Conservation (phyloP, 2,888 invertebrate species). For the Vesta saturnalis region DNA sequence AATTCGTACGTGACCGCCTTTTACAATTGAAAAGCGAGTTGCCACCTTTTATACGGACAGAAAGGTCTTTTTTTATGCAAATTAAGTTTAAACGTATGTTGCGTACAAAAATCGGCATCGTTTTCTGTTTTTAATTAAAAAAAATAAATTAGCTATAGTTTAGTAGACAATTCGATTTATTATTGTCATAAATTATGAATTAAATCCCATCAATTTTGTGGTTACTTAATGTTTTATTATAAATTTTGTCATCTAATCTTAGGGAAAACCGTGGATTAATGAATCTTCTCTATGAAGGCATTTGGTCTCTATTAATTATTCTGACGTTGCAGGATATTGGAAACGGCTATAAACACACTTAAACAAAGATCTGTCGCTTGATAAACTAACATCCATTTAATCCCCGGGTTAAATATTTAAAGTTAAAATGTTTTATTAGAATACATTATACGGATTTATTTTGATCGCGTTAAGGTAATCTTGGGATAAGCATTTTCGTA, state of each 20-base stretch:
- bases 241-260: slow-evolving; percentile 16
- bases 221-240: neutral
- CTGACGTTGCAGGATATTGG: slow-evolving; percentile 17
- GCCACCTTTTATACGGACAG: neutral
- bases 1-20: neutral
- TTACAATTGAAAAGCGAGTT: neutral
- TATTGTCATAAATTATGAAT: neutral
- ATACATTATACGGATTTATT: neutral
- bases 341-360: slow-evolving; percentile 1
- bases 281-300: slow-evolving; percentile 11
- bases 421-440: neutral
- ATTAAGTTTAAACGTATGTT: neutral
- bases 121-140: neutral
- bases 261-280: slow-evolving; percentile 14
- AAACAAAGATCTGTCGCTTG: neutral
- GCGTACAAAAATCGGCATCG: neutral
- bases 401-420: neutral
- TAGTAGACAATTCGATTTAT: no score
- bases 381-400: slow-evolving; percentile 1
- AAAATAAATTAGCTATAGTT: no score
- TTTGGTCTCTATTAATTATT: slow-evolving; percentile 23
- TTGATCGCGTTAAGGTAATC: neutral
- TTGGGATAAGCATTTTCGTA: slow-evolving; percentile 1
- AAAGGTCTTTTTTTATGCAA: neutral
- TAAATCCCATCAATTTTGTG: neutral